These are phyloP conservation scores for Ceraclea dissimilis DNA, from an alignment of 2,888 invertebrate species.

Conservation along the genomic window DNA sequence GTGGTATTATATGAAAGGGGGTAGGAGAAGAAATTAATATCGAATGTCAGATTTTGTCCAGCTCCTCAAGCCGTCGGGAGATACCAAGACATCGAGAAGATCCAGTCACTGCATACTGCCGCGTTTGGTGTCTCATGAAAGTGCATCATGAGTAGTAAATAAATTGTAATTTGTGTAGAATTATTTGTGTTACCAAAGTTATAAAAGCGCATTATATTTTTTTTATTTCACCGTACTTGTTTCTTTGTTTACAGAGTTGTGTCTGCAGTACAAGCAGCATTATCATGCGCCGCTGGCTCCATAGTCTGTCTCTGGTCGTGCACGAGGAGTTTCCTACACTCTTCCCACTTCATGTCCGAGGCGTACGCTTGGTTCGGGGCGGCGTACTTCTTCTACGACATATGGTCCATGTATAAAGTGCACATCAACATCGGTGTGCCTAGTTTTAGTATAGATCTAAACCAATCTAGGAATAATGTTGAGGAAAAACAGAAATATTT, in stretches of 20 bases:
- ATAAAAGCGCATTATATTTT: too few relatives aligned
- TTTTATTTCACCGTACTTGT: too few relatives aligned
- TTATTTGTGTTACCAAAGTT: too few relatives aligned
- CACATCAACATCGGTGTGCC: conserved; percentile 33
- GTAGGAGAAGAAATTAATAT: too few relatives aligned
- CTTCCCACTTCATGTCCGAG: conserved; percentile 65
- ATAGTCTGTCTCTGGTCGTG: conserved; percentile 63
- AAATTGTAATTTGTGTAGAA: too few relatives aligned
- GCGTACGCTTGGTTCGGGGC: conserved; percentile 75
- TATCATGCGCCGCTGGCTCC: conserved; percentile 59
- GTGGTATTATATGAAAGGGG: too few relatives aligned
- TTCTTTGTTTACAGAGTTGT: conserved; percentile 47
- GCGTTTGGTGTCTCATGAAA: too few relatives aligned
- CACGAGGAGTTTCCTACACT: conserved; percentile 56
- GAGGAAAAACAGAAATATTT: conserved; percentile 3
- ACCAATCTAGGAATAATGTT: conserved; percentile 8
- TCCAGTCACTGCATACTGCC: too few relatives aligned
- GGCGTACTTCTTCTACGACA: conserved; percentile 72
- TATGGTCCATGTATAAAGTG: conserved; percentile 73
- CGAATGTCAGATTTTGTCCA: too few relatives aligned
- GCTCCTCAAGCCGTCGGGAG: too few relatives aligned
- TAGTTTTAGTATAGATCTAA: background rate
- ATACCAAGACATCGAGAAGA: too few relatives aligned
- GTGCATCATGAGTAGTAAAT: too few relatives aligned
- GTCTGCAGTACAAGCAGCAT: conserved; percentile 62